A percentile compares a stretch with the other conserved stretches of the same genome.
Conservation (phyloP, 2,797 vertebrate genomes). For the Champsocephalus esox region DNA sequence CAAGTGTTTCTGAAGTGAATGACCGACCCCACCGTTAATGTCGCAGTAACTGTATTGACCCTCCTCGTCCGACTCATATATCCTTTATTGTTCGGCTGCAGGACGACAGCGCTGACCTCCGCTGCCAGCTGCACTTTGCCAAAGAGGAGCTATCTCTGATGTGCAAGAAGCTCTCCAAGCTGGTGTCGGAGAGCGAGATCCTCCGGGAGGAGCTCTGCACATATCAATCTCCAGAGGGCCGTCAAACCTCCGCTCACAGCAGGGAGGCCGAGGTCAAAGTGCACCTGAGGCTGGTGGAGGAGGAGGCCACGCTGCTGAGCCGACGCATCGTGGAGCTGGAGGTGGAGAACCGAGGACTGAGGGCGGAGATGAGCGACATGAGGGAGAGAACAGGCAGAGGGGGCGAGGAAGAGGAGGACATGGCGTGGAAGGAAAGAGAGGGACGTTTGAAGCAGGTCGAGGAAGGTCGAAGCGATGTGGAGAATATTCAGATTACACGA, state of each 20-base stretch:
- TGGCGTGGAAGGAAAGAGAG: constrained; percentile 76
- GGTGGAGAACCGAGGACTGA: constrained; percentile 95
- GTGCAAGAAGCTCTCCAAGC: constrained; percentile 97
- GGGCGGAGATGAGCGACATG: constrained; percentile 91
- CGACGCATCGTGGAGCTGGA: constrained; percentile 96
- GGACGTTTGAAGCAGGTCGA: constrained; percentile 79
- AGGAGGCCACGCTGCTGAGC: constrained; percentile 96
- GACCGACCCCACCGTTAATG: no score
- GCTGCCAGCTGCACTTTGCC: constrained; percentile 97
- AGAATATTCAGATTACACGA: constrained; percentile 80
- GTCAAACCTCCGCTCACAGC: constrained; percentile 84
- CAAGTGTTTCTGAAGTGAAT: no score
- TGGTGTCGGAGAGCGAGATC: constrained; percentile 92
- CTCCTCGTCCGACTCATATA: neutral
- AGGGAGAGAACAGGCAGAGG: constrained; percentile 83
- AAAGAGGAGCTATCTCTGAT: constrained; percentile 97
- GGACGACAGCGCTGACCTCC: constrained; percentile 96
- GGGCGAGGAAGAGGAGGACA: constrained; percentile 83
- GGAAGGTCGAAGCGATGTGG: constrained; percentile 81
- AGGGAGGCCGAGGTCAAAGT: constrained; percentile 93
- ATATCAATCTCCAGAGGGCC: constrained; percentile 87
- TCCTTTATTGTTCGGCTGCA: constrained; percentile 57
- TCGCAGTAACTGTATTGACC: neutral
- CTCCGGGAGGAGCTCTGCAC: constrained; percentile 93
- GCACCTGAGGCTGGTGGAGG: constrained; percentile 96